Evolutionary conservation across 2,888 invertebrate species (phyloP), one percentile per base, ranked within the genome.

Genomic region (Caenorhabditis wallacei): DNA sequence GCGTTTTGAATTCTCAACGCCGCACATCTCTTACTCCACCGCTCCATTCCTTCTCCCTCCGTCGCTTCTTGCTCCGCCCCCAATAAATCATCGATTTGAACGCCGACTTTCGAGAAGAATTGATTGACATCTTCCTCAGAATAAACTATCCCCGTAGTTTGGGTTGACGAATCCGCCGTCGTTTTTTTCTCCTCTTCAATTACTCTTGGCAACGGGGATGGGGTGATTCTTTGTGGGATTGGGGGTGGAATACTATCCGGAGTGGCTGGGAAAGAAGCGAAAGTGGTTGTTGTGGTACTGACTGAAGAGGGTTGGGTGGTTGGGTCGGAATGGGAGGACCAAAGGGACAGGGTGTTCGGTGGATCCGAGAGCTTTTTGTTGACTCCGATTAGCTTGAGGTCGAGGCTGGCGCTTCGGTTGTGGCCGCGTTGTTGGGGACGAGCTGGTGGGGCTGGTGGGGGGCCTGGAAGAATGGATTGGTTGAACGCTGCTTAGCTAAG

Each of bases 381-480:
- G 16, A 51, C 63, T 46, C 48, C 64, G 10, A 84, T 78, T 13
- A 78, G 63, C 61, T 90, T 90, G 71, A 91, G 80, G 72, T 91
- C 91, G 16, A 91, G 71, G 63, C 90, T 90, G 8, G 88, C 90
- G 69, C 89, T 89, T 46, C 91, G 72, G 43, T 85, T 88, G 66
- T 91, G 91, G 8, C 90, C 89, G 43, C 79, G 68, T 53, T 88
- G 87, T 18, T 76, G 61, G 5, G 90, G 88, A 8, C 91, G 86
- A 1, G 87, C 85, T 20, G 91, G 91, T 1, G 91, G 92, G 20
- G 81, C 80, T 22, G 91, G 91, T 37, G 91, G 91, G 11, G 91
- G 91, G 13, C 91, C 91, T 37, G 84, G 75, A 48, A 26, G n/a
- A 37, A 26, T 51, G 30, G 30, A 5, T 43, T 30, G 30, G 4